phyloP scores from a whole-genome alignment of 2,888 invertebrate species.

The Agonum fuliginosum region DNA sequence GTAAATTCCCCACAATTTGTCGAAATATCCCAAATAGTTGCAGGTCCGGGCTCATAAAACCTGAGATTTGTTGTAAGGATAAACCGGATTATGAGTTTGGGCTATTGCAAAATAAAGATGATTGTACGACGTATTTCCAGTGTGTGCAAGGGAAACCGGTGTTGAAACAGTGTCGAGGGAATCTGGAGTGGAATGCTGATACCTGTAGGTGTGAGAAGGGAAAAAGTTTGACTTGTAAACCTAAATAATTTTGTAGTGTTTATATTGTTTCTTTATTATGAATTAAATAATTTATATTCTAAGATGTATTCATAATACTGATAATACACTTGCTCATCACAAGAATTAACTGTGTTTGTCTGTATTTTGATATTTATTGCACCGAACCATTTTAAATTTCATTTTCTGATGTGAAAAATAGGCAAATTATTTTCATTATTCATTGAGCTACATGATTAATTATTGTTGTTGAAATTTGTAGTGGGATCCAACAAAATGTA shows the following conservation, averaged over 20 bases:
- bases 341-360: too few species aligned
- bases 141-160: constrained; percentile 50
- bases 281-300: too few species aligned
- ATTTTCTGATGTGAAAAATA: too few species aligned
- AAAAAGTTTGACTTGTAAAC: background rate
- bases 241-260: background rate
- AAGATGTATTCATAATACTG: too few species aligned
- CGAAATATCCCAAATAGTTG: background rate
- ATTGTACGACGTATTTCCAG: constrained; percentile 50
- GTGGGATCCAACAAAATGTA: too few species aligned
- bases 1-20: constrained; percentile 14
- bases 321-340: too few species aligned
- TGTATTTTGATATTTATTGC: too few species aligned
- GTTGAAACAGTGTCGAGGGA: constrained; percentile 24
- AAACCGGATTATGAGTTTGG: constrained; percentile 16
- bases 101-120: constrained; percentile 47
- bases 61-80: constrained; percentile 27
- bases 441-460: too few species aligned
- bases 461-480: too few species aligned
- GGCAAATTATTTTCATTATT: too few species aligned
- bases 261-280: too few species aligned
- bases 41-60: background rate
- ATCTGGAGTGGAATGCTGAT: constrained; percentile 35
- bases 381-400: too few species aligned
- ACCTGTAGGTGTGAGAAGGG: constrained; percentile 47